Conservation (phyloP, 2,113 vertebrate species). For the Sylvietta virens region DNA sequence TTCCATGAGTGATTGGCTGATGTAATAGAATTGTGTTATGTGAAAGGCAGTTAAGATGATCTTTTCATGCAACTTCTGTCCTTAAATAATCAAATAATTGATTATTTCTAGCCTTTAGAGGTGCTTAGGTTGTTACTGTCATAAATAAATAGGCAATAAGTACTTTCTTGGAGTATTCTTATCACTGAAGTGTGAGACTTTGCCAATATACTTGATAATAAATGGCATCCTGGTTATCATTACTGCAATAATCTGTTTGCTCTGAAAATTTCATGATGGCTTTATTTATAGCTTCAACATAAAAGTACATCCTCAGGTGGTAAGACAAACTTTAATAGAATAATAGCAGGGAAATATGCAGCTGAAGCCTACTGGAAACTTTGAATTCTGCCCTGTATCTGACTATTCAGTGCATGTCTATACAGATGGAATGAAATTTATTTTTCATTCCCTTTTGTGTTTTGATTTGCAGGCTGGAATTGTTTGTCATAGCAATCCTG, state of each 20-base stretch:
- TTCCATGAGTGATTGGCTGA: background rate
- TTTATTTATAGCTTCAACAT: constrained; percentile 5
- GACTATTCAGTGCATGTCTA: background rate
- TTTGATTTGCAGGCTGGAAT: background rate
- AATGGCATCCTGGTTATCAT: background rate
- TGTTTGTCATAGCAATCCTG: constrained; percentile 21
- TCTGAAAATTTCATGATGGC: background rate
- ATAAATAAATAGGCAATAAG: background rate
- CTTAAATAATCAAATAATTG: background rate
- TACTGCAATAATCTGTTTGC: background rate
- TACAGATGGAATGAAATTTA: background rate
- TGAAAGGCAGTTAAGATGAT: background rate
- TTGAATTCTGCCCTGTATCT: constrained; percentile 4
- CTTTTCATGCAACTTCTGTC: background rate
- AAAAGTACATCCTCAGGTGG: background rate
- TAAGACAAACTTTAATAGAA: background rate
- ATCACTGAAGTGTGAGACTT: background rate
- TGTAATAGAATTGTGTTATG: background rate
- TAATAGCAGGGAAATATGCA: background rate
- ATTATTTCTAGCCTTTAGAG: background rate
- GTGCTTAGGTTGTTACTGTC: background rate
- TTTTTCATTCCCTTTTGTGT: background rate
- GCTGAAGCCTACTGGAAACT: background rate
- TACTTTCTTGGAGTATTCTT: background rate
- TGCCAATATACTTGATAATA: background rate